A percentile compares a stretch with the other conserved stretches of the same genome.
Conservation (phyloP, 2,888 invertebrate genomes). For the Cephus rjabovi region DNA sequence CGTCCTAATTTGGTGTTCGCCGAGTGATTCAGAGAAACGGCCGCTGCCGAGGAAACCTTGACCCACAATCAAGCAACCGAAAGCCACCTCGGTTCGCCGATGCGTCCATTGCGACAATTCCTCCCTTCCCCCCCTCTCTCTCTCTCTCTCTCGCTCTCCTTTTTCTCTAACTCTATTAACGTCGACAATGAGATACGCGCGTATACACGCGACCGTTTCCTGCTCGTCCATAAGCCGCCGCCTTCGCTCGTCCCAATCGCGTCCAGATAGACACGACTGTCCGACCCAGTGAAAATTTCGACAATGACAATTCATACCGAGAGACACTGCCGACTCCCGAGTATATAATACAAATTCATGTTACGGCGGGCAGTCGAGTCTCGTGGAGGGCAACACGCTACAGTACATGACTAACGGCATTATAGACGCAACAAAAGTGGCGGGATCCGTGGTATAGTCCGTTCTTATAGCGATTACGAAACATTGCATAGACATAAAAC, state of each 20-base stretch:
- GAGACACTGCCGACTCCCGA: background rate
- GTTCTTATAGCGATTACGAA: background rate
- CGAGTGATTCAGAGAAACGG: constrained; percentile 40
- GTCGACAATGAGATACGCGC: constrained; percentile 6
- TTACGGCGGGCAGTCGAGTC: background rate
- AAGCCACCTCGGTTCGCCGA: background rate
- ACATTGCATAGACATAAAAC: background rate
- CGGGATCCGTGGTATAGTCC: background rate
- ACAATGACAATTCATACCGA: background rate
- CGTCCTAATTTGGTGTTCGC: background rate
- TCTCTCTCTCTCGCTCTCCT: background rate
- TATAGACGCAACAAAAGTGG: background rate
- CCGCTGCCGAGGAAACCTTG: constrained; percentile 49
- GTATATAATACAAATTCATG: background rate
- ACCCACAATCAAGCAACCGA: constrained; percentile 41
- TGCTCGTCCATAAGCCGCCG: background rate
- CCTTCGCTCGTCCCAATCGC: background rate
- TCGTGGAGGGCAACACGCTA: background rate
- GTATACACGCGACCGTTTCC: background rate
- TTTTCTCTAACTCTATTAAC: background rate
- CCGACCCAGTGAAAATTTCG: background rate
- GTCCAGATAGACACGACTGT: background rate
- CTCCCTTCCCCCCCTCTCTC: constrained; percentile 10
- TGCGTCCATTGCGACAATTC: constrained; percentile 26
- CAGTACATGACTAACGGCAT: background rate